Base-by-base conservation (phyloP, 2,888 invertebrate species). In the Agonopterix arenella region DNA sequence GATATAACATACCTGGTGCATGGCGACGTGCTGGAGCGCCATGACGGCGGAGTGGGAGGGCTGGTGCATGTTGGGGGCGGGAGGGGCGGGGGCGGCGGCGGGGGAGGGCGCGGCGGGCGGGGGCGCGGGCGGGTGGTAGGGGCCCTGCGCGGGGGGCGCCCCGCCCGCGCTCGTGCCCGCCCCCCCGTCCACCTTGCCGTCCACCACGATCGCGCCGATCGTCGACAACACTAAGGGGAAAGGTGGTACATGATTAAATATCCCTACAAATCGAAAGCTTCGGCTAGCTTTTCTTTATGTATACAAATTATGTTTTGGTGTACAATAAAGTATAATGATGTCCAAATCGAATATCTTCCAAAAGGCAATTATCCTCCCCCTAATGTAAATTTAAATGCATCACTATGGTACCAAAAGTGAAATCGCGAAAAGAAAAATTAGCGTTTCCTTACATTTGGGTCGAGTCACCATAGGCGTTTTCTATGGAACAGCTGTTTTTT, bases 171-270 rank as follows among this genome's bases (percentile, higher is more conserved):
- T 51, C 49, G 53, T 93, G 62, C 44, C 57, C 47, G 52, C 61
- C 41, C 76, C 74, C 54, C 78, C 82, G 86, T 95, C 95, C 58
- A 94, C 91, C 73, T 95, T 92, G 52, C 96, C 96, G 83, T 96
- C 96, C 53, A 96, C 96, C 44, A 96, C 93, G 65, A 96, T 94
- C 55, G 93, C 93, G 56, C 96, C 96, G 70, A 96, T 93, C 47
- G 92, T 92, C 45, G 93, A 93, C 62, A 96, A 90, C 57, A 95
- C 95, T 94, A 73, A 11, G n/a, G 28, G 10, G 8, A 46, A n/a
- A 5, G 40, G 47, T 1, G 13, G 13, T 13, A 13, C 13, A 13
- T 13, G 1, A 13, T 13, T 13, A 13, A n/a, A n/a, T n/a, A n/a
- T n/a, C n/a, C n/a, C n/a, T n/a, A n/a, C n/a, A n/a, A n/a, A n/a